Evolutionary conservation across 2,113 vertebrate species (phyloP).

Genomic region (Scophthalmus maximus): DNA sequence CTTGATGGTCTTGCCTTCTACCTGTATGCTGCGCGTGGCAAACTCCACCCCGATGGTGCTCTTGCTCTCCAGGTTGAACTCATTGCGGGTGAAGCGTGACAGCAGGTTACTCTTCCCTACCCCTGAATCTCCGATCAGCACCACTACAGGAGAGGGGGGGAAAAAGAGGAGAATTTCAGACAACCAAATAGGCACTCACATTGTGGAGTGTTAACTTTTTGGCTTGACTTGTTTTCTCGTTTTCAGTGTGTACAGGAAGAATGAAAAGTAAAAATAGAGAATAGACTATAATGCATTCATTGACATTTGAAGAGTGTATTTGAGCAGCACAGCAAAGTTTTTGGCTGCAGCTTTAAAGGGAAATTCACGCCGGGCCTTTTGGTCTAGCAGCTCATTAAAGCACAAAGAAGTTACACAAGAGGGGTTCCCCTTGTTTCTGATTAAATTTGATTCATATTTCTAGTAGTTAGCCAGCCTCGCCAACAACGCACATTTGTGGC

Average conservation of each 20-base stretch:
- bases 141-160: conserved; percentile 74
- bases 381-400: not conserved
- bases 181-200: not conserved
- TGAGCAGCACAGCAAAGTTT: not conserved
- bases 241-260: not conserved
- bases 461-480: not conserved
- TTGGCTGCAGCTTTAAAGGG: not conserved
- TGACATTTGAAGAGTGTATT: not conserved
- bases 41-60: conserved; percentile 92
- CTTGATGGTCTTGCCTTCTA: conserved; percentile 88
- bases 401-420: not conserved
- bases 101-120: conserved; percentile 91
- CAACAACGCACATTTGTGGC: conserved; percentile 8
- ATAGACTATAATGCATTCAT: not conserved
- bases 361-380: not conserved
- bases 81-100: conserved; percentile 90
- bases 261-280: not conserved
- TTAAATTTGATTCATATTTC: conserved; percentile 14
- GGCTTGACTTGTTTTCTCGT: not conserved
- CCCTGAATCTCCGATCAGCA: conserved; percentile 89
- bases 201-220: not conserved
- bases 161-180: not conserved
- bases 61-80: conserved; percentile 91
- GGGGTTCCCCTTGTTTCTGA: not conserved
- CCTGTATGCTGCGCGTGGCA: conserved; percentile 89